A percentile compares a stretch with the other conserved stretches of the same genome.
These are phyloP conservation scores for Zeus faber DNA, from an alignment of 2,113 vertebrate species.

Conservation along the genomic window DNA sequence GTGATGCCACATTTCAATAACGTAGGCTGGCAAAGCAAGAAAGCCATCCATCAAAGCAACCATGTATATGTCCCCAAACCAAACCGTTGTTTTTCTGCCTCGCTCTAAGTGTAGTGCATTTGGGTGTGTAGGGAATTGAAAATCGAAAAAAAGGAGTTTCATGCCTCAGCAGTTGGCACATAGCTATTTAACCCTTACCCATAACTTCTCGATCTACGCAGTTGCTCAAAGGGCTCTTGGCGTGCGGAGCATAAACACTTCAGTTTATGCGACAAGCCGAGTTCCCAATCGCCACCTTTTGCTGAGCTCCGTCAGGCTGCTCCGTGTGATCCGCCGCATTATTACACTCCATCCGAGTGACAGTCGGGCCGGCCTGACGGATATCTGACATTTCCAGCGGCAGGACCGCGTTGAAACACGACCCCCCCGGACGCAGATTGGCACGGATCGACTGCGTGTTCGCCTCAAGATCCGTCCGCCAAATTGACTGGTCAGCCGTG, in stretches of 20 bases:
- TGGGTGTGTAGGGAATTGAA: too few species aligned
- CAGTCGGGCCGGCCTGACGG: constrained; percentile 40
- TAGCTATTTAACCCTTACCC: not conserved
- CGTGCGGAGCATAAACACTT: constrained; percentile 2
- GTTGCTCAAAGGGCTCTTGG: constrained; percentile 6
- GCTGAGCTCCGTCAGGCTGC: constrained; percentile 24
- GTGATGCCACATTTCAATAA: too few species aligned
- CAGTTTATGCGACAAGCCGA: constrained; percentile 5
- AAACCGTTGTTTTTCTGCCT: too few species aligned
- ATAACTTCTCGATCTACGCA: not conserved
- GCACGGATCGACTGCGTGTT: constrained; percentile 26
- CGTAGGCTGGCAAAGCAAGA: too few species aligned
- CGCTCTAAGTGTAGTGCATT: too few species aligned
- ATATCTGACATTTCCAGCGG: constrained; percentile 31
- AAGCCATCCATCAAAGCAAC: too few species aligned
- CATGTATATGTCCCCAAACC: too few species aligned
- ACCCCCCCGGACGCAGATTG: constrained; percentile 20
- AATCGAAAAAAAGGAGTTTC: too few species aligned
- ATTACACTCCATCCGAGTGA: constrained; percentile 37
- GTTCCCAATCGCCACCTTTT: constrained; percentile 17
- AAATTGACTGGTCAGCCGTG: constrained; percentile 42
- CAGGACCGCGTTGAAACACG: constrained; percentile 35
- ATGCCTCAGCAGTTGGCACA: too few species aligned
- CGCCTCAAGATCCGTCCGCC: constrained; percentile 42
- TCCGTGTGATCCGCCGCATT: constrained; percentile 14